Evolutionary conservation across 2,797 vertebrate species (phyloP), one percentile per base, ranked within the genome.

Genomic region (Acanthis flammea): DNA sequence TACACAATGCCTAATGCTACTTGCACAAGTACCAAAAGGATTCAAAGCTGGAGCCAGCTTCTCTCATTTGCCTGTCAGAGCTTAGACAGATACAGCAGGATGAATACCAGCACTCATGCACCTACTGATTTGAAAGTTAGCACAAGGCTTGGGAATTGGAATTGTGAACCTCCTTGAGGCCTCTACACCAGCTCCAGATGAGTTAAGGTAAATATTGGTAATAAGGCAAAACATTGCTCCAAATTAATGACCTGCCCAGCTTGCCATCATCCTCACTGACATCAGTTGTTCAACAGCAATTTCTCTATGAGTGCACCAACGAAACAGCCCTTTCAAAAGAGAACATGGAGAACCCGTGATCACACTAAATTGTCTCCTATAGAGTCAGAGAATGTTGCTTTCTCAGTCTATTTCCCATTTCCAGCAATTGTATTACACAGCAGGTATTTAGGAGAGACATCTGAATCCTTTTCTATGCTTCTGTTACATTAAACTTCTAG

Each of bases 341-440:
- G 25, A 79, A 25, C 3, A 7, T 1, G 0, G 25, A 73, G 30
- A 75, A 33, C 28, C 14, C 6, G 0, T 10, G 12, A 51, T 63
- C 33, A 60, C 33, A 51, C 21, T 16, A 28, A 48, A 17, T 39
- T 54, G 13, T 54, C 48, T 63, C 19, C 54, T 31, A 57, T 0
- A 44, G n/a, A 74, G 31, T 65, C 19, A 68, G 73, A 39, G 22
- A 78, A 78, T 19, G 24, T 6, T 74, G 23, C 33, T 55, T 83
- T 88, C 28, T 28, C 47, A 72, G 30, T 41, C n/a, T 27, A 50
- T 23, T 85, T 61, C 23, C 15, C 16, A 33, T 28, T 73, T 80
- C 51, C 39, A 70, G n/a, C 63, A 86, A 77, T 9, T n/a, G 6
- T 21, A 65, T 53, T 68, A 50, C 21, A 33, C 31, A 61, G n/a